Conservation (phyloP, 2,797 vertebrate genomes). For the Leucoraja ocellata region DNA sequence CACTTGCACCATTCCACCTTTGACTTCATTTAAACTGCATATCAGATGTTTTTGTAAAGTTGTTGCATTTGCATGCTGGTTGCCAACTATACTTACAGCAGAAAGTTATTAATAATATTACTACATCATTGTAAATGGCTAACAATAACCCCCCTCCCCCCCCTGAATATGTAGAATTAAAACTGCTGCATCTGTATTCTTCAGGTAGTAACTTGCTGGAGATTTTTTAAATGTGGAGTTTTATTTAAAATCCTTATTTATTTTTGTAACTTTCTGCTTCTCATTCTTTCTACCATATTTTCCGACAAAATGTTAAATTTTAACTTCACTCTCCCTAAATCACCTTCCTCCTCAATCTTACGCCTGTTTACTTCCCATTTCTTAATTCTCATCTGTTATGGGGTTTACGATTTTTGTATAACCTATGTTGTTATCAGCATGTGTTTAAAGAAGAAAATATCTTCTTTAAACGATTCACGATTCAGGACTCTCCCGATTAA, state of each 20-base stretch:
- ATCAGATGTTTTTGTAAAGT: background rate
- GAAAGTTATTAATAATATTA: background rate
- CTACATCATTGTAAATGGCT: background rate
- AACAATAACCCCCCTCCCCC: background rate
- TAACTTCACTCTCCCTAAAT: background rate
- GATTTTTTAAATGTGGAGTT: background rate
- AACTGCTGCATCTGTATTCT: background rate
- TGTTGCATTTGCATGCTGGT: background rate
- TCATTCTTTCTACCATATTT: background rate
- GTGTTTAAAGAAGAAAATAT: too few species aligned
- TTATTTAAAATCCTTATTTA: background rate
- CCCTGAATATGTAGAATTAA: background rate
- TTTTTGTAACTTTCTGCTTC: background rate
- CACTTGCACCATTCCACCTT: too few species aligned
- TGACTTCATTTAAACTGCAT: too few species aligned
- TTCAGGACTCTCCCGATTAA: too few species aligned
- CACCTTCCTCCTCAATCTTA: background rate
- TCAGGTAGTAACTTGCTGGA: background rate
- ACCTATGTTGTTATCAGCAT: too few species aligned
- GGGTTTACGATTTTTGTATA: too few species aligned
- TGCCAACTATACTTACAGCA: background rate
- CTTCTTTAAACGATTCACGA: too few species aligned
- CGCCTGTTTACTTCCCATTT: too few species aligned
- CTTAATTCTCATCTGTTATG: too few species aligned
- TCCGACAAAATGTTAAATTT: background rate